Base-by-base conservation (phyloP, 1,140 invertebrate species). In the Conopomorpha cramerella region DNA sequence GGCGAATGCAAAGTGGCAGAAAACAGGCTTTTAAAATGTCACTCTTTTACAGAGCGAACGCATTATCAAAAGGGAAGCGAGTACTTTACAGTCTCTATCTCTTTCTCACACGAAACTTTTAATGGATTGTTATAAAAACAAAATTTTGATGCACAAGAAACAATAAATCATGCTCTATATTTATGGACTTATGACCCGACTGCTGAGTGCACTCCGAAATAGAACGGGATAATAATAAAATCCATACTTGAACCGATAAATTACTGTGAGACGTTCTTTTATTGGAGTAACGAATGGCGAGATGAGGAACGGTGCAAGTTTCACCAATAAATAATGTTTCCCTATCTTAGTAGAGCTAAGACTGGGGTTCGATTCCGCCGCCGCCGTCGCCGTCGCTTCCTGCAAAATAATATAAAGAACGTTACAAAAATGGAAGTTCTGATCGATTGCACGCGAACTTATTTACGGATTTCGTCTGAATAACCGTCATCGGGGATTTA, bases 251-350 rank as follows among this genome's bases (percentile, higher is more conserved):
- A 45, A 41, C 60, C 60, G 58, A 74, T 70, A 71, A 67, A 67
- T 71, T 67, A 71, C 62, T 39, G 48, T 49, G 55, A 71, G 59
- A 61, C 65, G 55, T 70, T 67, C 57, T 74, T 71, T 74, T 71
- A 74, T 67, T 67, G 62, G 49, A 67, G 66, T 68, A 71, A 66
- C 65, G 70, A 74, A 71, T 71, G 68, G 53, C 68, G 49, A 63
- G 59, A 74, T 74, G 66, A 74, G 59, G 67, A 66, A 74, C 71
- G 70, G 64, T 43, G 44, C 43, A 71, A 74, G 51, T 74, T 74
- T 74, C 44, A 50, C 54, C 62, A 41, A 74, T 74, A 74, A 74
- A 71, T 74, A 66, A 71, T 58, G 55, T 49, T 60, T 54, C 54
- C 61, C 51, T 51, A 43, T 52, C 51, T 49, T 46, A 59, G 51